These are phyloP conservation scores for Nomada ferruginata DNA, from an alignment of 2,888 invertebrate species.

Conservation along the genomic window DNA sequence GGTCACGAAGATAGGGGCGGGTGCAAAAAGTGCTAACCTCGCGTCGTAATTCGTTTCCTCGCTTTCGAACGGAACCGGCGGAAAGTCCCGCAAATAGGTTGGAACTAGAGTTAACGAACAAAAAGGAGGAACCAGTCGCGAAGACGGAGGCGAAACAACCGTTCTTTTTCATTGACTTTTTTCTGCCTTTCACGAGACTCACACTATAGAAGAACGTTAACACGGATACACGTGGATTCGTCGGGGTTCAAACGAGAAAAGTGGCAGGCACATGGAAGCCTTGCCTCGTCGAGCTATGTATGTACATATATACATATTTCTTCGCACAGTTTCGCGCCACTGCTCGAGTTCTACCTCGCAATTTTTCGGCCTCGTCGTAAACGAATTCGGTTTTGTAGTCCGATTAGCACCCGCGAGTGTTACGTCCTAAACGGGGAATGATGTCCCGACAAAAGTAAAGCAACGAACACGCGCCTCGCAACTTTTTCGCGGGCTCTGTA, in stretches of 20 bases:
- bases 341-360: too few species aligned
- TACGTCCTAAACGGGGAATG: too few species aligned
- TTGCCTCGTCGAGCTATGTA: neutral
- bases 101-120: slow-evolving; percentile 33
- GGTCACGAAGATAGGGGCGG: neutral
- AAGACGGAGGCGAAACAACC: slow-evolving; percentile 30
- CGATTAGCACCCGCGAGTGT: too few species aligned
- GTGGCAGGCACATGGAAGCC: too few species aligned
- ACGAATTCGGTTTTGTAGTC: too few species aligned
- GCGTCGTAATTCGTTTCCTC: slow-evolving; percentile 15
- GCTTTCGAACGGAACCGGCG: slow-evolving; percentile 22
- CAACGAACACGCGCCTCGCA: too few species aligned
- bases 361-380: too few species aligned
- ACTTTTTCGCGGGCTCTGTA: too few species aligned
- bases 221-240: slow-evolving; percentile 4
- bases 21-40: slow-evolving; percentile 1
- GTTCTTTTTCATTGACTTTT: slow-evolving; percentile 49
- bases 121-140: slow-evolving; percentile 21
- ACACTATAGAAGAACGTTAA: neutral
- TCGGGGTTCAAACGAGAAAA: slow-evolving; percentile 15
- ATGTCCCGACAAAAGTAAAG: too few species aligned
- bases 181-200: slow-evolving; percentile 29
- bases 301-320: too few species aligned
- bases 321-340: too few species aligned
- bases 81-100: slow-evolving; percentile 17